These are phyloP conservation scores for Micoletzkya japonica DNA, from an alignment of 2,888 invertebrate genomes.

Conservation along the genomic window DNA sequence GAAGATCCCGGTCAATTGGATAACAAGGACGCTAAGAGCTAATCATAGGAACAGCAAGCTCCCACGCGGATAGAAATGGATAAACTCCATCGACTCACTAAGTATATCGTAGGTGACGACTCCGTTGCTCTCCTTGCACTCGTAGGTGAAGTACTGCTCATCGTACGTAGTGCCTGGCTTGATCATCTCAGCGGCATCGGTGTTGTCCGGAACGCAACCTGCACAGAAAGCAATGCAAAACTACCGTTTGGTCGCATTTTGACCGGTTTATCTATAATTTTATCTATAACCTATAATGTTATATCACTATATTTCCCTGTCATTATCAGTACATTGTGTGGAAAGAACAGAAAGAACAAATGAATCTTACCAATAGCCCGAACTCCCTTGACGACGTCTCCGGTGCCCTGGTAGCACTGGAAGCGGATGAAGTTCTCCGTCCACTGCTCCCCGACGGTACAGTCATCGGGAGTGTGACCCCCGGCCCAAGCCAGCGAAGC, in stretches of 20 bases:
- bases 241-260: too few species aligned
- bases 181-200: constrained; percentile 19
- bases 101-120: constrained; percentile 14
- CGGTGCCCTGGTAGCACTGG: constrained; percentile 21
- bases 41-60: too few species aligned
- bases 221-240: too few species aligned
- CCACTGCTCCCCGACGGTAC: constrained; percentile 21
- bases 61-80: background rate
- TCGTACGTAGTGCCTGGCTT: constrained; percentile 11
- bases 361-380: constrained; percentile 17
- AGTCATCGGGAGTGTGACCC: constrained; percentile 15
- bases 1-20: background rate
- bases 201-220: constrained; percentile 26
- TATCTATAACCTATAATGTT: too few species aligned
- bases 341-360: background rate
- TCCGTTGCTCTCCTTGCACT: constrained; percentile 1
- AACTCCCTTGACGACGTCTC: constrained; percentile 25
- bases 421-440: constrained; percentile 25
- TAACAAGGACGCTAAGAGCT: too few species aligned
- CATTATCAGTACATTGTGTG: too few species aligned
- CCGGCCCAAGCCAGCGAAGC: background rate
- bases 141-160: constrained; percentile 26
- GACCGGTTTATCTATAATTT: too few species aligned
- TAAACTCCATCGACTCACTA: too few species aligned
- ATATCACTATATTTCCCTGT: too few species aligned